Percentiles rank a stretch among this genome's conserved stretches.
Conservation (phyloP, 2,797 vertebrate genomes). For the Micropoecilia bifurca region DNA sequence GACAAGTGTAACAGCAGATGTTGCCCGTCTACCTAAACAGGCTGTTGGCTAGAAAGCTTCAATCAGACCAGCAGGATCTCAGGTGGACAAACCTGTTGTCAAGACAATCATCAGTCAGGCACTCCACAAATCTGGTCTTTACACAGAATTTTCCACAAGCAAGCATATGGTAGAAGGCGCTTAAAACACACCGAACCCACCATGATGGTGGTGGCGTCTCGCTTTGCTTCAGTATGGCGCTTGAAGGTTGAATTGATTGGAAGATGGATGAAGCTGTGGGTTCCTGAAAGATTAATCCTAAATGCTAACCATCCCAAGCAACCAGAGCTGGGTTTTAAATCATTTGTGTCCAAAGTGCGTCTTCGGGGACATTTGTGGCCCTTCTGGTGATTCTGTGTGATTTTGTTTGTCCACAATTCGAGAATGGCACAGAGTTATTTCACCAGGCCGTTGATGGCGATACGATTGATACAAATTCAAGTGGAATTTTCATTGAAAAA, state of each 20-base stretch:
- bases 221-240: not conserved
- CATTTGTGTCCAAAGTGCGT: not conserved
- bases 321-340: not conserved
- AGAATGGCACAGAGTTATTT: too few species aligned
- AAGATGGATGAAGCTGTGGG: not conserved
- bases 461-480: too few species aligned
- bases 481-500: too few species aligned
- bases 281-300: not conserved
- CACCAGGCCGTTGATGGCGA: too few species aligned
- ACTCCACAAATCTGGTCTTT: not conserved
- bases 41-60: too few species aligned
- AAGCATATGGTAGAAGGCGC: not conserved
- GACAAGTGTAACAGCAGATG: not conserved
- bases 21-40: not conserved
- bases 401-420: too few species aligned
- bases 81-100: not conserved
- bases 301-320: not conserved
- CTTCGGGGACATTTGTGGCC: too few species aligned
- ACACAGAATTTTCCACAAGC: not conserved
- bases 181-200: not conserved
- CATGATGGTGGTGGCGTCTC: not conserved
- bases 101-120: not conserved
- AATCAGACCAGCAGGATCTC: too few species aligned
- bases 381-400: too few species aligned
- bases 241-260: not conserved